phyloP scores from a whole-genome alignment of 2,888 invertebrate species.

The Drosophila atripex region DNA sequence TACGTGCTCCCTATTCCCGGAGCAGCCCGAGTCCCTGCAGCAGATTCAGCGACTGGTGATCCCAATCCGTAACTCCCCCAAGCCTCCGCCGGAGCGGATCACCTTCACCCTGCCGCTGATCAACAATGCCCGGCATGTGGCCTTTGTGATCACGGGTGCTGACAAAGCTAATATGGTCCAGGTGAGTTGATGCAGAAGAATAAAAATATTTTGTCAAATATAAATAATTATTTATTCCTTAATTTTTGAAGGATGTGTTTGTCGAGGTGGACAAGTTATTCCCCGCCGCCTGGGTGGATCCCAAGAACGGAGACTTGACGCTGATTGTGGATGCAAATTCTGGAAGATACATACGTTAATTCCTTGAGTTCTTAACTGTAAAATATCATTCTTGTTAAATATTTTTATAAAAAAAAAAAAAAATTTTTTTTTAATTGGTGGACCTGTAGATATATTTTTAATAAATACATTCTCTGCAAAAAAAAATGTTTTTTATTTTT shows the following conservation, averaged over 20 bases:
- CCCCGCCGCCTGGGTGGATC: slow-evolving; percentile 89
- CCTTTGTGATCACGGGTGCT: slow-evolving; percentile 93
- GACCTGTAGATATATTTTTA: background rate
- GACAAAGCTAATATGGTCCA: slow-evolving; percentile 95
- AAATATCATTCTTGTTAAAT: background rate
- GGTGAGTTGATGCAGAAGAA: slow-evolving; percentile 84
- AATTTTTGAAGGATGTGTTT: slow-evolving; percentile 87
- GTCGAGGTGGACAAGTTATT: slow-evolving; percentile 88
- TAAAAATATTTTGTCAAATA: background rate
- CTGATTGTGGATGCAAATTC: slow-evolving; percentile 51
- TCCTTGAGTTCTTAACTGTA: background rate
- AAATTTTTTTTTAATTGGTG: slow-evolving; percentile 1
- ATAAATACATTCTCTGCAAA: background rate
- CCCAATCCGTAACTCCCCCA: slow-evolving; percentile 95
- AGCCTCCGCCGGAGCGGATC: slow-evolving; percentile 95
- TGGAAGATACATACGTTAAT: slow-evolving; percentile 23
- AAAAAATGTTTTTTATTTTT: background rate
- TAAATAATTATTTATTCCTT: background rate
- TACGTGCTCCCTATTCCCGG: slow-evolving; percentile 98
- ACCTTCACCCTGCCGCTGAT: slow-evolving; percentile 96
- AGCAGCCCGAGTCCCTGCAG: slow-evolving; percentile 86
- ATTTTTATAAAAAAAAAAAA: slow-evolving; percentile 1
- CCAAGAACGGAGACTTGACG: slow-evolving; percentile 50
- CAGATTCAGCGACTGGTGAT: slow-evolving; percentile 90
- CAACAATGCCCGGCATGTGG: slow-evolving; percentile 92